phyloP scores from a whole-genome alignment of 1,140 invertebrate genomes.

The Tetramorium alpestre region DNA sequence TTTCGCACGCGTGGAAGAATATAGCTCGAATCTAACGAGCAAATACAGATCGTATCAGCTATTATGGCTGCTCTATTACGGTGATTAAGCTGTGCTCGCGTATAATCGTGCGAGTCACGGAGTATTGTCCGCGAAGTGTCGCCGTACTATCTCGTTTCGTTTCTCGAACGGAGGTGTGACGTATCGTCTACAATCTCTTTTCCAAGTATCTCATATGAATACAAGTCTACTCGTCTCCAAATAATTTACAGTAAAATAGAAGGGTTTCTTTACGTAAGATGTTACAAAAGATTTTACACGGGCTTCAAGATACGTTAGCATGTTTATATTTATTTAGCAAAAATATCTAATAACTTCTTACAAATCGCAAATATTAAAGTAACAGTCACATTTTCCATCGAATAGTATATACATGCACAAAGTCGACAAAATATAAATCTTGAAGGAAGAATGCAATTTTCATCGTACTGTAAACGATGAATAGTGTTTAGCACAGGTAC shows the following conservation, averaged over 20 bases:
- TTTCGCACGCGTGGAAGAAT: conserved; percentile 51
- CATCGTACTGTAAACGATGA: neutral
- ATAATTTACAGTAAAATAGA: neutral
- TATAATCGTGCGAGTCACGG: conserved; percentile 69
- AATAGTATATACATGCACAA: neutral
- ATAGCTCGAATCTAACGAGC: conserved; percentile 65
- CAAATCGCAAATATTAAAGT: neutral
- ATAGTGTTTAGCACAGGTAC: neutral
- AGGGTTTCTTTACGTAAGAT: neutral
- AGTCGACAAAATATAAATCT: neutral
- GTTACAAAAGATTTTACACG: neutral
- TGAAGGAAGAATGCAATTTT: neutral
- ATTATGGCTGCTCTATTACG: conserved; percentile 71
- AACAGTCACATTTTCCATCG: neutral
- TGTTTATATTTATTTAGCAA: neutral
- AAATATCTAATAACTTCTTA: neutral
- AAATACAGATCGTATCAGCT: conserved; percentile 67
- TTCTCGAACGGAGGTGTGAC: conserved; percentile 39
- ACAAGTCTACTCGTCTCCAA: neutral
- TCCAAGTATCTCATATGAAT: conserved; percentile 21
- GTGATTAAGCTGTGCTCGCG: conserved; percentile 72
- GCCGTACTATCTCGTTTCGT: conserved; percentile 60
- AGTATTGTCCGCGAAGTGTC: conserved; percentile 70
- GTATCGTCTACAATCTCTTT: conserved; percentile 41
- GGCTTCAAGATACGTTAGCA: neutral